Evolutionary conservation across 1,140 invertebrate species (phyloP).

Genomic region (Drosophila arawakana): DNA sequence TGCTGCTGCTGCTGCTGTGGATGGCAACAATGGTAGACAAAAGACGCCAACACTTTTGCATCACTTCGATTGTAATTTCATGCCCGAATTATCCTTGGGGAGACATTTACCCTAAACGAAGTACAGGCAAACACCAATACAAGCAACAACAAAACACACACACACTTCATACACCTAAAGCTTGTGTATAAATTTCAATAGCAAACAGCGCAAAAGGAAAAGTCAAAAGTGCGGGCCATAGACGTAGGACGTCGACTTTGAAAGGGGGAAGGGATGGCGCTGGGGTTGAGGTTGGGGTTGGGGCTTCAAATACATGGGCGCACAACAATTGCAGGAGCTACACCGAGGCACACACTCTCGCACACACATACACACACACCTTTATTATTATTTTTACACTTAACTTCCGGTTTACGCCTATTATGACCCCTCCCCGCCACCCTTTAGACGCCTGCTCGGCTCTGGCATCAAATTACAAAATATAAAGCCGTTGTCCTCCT

Average conservation of each 20-base stretch:
- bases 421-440: conserved; percentile 49
- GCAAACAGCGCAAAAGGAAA: conserved; percentile 56
- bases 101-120: conserved; percentile 74
- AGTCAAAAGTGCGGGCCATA: conserved; percentile 52
- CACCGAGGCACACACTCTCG: conserved; percentile 2
- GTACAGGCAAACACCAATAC: conserved; percentile 19
- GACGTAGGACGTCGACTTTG: not conserved
- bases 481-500: conserved; percentile 36
- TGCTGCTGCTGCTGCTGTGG: conserved; percentile 32
- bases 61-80: conserved; percentile 81
- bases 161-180: conserved; percentile 1
- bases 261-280: not conserved
- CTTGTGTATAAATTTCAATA: conserved; percentile 66
- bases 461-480: conserved; percentile 76
- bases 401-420: conserved; percentile 83
- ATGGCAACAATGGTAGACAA: conserved; percentile 62
- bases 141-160: conserved; percentile 18
- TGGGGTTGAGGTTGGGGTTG: conserved; percentile 2
- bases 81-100: conserved; percentile 80
- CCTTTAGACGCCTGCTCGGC: conserved; percentile 4
- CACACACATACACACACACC: conserved; percentile 36
- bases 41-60: conserved; percentile 69
- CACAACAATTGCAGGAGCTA: conserved; percentile 31
- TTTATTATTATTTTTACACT: conserved; percentile 83
- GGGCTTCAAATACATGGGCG: conserved; percentile 36